phyloP scores from a whole-genome alignment of 1,140 invertebrate genomes.

The Drosophila baimaii region DNA sequence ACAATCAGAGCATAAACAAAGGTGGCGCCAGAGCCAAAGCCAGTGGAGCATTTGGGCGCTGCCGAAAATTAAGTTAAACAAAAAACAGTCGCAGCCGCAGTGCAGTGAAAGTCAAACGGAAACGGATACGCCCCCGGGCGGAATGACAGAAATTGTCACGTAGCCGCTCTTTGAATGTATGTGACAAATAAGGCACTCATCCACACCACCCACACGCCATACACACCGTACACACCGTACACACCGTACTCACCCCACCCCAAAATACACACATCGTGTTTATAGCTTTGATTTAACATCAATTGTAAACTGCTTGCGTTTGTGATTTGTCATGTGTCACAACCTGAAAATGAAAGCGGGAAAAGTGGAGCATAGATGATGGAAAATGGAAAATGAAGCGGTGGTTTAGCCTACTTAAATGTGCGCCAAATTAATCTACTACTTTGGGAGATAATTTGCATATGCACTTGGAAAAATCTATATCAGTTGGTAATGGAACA shows the following conservation, averaged over 20 bases:
- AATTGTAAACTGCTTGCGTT: slow-evolving; percentile 66
- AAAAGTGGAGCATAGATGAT: neutral
- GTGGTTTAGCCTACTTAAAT: slow-evolving; percentile 19
- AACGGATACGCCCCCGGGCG: slow-evolving; percentile 61
- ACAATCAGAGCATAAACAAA: slow-evolving; percentile 65
- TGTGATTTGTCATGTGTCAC: slow-evolving; percentile 63
- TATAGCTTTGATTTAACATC: slow-evolving; percentile 74
- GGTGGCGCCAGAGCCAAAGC: slow-evolving; percentile 41
- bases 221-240: slow-evolving; percentile 3
- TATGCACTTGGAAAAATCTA: slow-evolving; percentile 12
- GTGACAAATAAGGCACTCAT: slow-evolving; percentile 43
- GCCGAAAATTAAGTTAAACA: slow-evolving; percentile 62
- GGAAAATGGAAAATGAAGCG: neutral
- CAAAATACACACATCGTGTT: slow-evolving; percentile 34
- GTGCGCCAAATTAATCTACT: slow-evolving; percentile 52
- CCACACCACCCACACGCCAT: slow-evolving; percentile 1
- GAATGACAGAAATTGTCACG: slow-evolving; percentile 67
- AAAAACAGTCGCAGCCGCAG: slow-evolving; percentile 42
- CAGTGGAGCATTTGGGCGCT: slow-evolving; percentile 39
- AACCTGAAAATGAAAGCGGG: slow-evolving; percentile 34
- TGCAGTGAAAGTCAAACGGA: slow-evolving; percentile 62
- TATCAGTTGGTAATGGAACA: neutral
- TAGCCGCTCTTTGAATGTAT: slow-evolving; percentile 43
- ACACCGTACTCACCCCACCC: slow-evolving; percentile 6
- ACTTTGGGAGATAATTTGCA: slow-evolving; percentile 39